These are phyloP conservation scores for Sebastes vulpes DNA, from an alignment of 2,797 vertebrate species.

Conservation along the genomic window DNA sequence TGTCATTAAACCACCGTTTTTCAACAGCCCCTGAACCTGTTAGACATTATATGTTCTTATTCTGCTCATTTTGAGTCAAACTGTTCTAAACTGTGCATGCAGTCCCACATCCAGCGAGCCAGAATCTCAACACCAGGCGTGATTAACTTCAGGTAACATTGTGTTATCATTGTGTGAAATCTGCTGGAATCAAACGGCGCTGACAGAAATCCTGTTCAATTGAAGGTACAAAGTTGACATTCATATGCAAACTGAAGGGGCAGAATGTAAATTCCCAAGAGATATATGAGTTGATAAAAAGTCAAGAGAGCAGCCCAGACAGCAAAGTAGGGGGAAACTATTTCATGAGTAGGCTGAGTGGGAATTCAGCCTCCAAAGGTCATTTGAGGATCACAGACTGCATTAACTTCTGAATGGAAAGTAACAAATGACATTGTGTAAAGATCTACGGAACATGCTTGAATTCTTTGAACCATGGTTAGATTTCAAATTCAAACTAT, in stretches of 20 bases:
- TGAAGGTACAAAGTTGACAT: conserved; percentile 47
- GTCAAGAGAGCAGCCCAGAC: conserved; percentile 42
- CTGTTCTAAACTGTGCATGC: conserved; percentile 8
- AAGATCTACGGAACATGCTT: conserved; percentile 10
- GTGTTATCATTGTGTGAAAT: conserved; percentile 38
- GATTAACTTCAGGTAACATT: conserved; percentile 21
- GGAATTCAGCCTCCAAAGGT: conserved; percentile 53
- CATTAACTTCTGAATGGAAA: conserved; percentile 41
- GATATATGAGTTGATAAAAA: conserved; percentile 67
- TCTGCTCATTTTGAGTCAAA: conserved; percentile 3
- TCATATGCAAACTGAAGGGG: conserved; percentile 55
- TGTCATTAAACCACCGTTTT: neutral
- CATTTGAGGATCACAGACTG: conserved; percentile 46
- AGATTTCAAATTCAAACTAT: conserved; percentile 6
- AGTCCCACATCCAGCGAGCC: neutral
- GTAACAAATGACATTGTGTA: conserved; percentile 19
- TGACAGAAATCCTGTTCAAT: conserved; percentile 30
- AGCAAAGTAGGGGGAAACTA: conserved; percentile 40
- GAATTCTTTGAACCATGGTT: neutral
- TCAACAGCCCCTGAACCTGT: neutral
- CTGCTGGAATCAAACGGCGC: conserved; percentile 28
- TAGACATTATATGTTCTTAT: conserved; percentile 6
- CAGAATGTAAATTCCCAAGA: conserved; percentile 55
- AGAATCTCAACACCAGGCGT: neutral
- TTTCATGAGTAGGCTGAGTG: conserved; percentile 56